Percentiles rank a stretch among this genome's conserved stretches.
These are phyloP conservation scores for Ceriagrion tenellum DNA, from an alignment of 2,888 invertebrate species.

Conservation along the genomic window DNA sequence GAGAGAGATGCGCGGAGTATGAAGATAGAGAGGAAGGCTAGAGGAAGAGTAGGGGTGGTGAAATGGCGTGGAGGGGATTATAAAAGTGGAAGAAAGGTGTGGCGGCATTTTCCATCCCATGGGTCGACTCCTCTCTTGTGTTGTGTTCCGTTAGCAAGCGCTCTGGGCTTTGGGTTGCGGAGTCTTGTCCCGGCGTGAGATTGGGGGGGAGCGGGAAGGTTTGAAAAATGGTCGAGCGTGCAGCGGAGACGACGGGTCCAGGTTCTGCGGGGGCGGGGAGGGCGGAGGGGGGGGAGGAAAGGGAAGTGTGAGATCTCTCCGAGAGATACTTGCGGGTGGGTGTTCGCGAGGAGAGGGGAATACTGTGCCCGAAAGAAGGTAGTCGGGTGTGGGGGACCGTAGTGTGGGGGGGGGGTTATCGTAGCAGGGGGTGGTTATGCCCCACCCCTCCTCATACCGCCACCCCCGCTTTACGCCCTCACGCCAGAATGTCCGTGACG, in stretches of 20 bases:
- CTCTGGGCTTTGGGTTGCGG: slow-evolving; percentile 39
- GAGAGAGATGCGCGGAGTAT: too few species aligned
- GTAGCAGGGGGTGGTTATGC: not conserved
- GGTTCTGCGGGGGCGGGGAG: not conserved
- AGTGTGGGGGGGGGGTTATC: not conserved
- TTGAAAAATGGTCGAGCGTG: slow-evolving; percentile 36
- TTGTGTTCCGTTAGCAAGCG: slow-evolving; percentile 9
- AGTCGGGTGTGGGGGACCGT: not conserved
- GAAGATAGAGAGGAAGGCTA: too few species aligned
- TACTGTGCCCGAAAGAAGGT: not conserved
- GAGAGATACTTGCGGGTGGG: not conserved
- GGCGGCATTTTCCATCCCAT: not conserved
- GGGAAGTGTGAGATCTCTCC: not conserved
- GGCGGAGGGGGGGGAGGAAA: not conserved
- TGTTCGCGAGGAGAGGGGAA: not conserved
- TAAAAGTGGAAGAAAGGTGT: not conserved
- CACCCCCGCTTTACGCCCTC: not conserved
- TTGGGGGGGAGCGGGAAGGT: not conserved
- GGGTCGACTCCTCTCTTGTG: not conserved
- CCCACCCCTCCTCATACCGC: not conserved
- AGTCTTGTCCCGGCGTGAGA: not conserved
- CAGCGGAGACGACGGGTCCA: not conserved
- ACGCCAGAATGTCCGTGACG: not conserved
- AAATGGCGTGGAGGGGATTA: not conserved
- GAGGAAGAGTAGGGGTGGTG: not conserved